Evolutionary conservation across 2,888 invertebrate species (phyloP).

Genomic region (Tenthredo livida): DNA sequence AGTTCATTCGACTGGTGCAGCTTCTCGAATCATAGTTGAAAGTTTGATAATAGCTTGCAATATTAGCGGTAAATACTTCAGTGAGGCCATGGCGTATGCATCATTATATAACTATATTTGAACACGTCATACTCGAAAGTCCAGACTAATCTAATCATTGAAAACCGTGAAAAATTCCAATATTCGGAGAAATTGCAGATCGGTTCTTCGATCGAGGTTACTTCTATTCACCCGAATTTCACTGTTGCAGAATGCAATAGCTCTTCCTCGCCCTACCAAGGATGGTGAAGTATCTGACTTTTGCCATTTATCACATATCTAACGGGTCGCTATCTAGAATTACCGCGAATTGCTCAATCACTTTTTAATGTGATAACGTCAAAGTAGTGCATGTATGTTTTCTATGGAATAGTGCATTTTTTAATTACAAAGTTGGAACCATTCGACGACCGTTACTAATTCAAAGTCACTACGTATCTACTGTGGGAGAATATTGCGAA

Average conservation of each 20-base stretch:
- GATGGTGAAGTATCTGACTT: background rate
- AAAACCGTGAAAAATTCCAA: constrained; percentile 18
- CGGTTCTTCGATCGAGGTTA: background rate
- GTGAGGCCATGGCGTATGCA: background rate
- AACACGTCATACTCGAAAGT: background rate
- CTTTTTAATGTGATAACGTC: background rate
- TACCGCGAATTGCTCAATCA: background rate
- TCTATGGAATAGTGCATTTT: too few relatives aligned
- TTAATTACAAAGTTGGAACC: background rate
- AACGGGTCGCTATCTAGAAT: background rate
- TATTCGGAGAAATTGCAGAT: background rate
- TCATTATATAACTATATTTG: background rate
- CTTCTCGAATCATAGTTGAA: background rate
- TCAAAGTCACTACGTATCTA: background rate
- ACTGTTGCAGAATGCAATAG: background rate
- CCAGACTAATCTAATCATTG: background rate
- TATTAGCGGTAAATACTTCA: background rate
- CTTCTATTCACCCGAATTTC: background rate
- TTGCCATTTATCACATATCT: background rate
- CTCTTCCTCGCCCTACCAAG: background rate
- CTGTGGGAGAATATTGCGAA: background rate
- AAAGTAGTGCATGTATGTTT: too few relatives aligned
- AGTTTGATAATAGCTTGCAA: background rate
- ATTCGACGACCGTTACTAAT: background rate
- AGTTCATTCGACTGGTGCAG: background rate